phyloP scores from a whole-genome alignment of 2,888 invertebrate genomes.

The Eupithecia subumbrata region DNA sequence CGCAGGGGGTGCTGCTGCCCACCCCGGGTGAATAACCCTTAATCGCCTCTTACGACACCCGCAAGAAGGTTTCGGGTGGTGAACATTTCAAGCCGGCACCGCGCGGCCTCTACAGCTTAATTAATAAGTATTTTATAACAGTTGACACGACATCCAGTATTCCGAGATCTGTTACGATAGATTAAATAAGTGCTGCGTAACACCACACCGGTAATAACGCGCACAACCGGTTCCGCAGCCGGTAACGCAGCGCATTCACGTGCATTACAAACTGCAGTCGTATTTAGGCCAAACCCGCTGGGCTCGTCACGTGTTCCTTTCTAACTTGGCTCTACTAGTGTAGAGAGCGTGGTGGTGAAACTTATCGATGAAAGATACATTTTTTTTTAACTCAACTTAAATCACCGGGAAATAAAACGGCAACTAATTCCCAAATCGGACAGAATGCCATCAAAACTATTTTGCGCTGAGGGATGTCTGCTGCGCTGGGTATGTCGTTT shows the following conservation, averaged over 20 bases:
- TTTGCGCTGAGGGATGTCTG: too few species aligned
- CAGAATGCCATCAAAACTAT: too few species aligned
- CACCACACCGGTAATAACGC: conserved; percentile 20
- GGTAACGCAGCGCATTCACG: conserved; percentile 47
- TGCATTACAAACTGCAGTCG: conserved; percentile 41
- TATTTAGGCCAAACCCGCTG: conserved; percentile 48
- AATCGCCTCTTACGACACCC: background rate
- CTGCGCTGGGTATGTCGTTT: background rate
- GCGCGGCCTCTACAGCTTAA: background rate
- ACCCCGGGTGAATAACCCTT: background rate
- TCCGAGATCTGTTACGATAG: conserved; percentile 14
- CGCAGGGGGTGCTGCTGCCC: background rate
- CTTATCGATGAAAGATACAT: background rate
- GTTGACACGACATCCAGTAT: background rate
- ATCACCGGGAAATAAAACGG: too few species aligned
- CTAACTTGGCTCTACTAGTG: conserved; percentile 33
- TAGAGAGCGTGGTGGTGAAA: conserved; percentile 6
- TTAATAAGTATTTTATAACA: background rate
- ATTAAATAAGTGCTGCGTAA: conserved; percentile 34
- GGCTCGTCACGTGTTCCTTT: conserved; percentile 47
- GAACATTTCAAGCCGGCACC: too few species aligned
- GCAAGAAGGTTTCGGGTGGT: background rate
- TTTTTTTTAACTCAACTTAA: too few species aligned
- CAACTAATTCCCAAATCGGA: too few species aligned
- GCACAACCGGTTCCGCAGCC: conserved; percentile 28